These are phyloP conservation scores for Ptychodera flava DNA, from an alignment of 35 echinoderm and acorn worm species.

Conservation along the genomic window DNA sequence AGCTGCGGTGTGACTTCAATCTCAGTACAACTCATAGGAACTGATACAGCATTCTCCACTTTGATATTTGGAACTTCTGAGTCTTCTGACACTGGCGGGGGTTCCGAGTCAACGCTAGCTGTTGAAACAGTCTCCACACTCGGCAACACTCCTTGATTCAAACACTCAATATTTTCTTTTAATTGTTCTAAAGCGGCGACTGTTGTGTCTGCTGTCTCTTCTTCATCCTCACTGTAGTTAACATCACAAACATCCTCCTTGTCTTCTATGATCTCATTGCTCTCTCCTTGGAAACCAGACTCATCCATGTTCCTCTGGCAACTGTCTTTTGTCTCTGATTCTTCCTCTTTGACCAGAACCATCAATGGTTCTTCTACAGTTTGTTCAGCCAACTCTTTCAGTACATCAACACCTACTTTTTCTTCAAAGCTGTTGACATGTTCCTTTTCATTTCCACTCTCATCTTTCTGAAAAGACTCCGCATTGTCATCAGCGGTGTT, in stretches of 20 bases:
- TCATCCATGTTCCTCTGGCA: neutral
- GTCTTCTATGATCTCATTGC: neutral
- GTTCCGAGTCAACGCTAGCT: neutral
- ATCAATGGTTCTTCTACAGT: neutral
- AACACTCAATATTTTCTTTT: neutral
- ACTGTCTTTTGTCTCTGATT: neutral
- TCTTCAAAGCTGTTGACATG: neutral
- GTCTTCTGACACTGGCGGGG: no score
- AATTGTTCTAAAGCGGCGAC: neutral
- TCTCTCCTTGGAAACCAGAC: neutral
- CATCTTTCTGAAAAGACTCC: neutral
- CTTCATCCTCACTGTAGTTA: neutral
- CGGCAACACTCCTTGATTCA: neutral
- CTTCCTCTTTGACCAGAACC: neutral
- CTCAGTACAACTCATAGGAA: no score
- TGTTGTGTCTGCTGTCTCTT: neutral
- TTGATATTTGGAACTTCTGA: no score
- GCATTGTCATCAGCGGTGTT: neutral
- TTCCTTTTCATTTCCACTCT: neutral
- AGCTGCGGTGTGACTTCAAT: no score
- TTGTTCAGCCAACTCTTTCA: neutral
- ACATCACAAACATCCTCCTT: neutral
- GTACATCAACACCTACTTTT: neutral
- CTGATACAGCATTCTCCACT: no score
- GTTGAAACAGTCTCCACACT: neutral